Evolutionary conservation across 1,140 invertebrate genomes (phyloP), one percentile per base, ranked within the genome.

Genomic region (Sinonovacula constricta): DNA sequence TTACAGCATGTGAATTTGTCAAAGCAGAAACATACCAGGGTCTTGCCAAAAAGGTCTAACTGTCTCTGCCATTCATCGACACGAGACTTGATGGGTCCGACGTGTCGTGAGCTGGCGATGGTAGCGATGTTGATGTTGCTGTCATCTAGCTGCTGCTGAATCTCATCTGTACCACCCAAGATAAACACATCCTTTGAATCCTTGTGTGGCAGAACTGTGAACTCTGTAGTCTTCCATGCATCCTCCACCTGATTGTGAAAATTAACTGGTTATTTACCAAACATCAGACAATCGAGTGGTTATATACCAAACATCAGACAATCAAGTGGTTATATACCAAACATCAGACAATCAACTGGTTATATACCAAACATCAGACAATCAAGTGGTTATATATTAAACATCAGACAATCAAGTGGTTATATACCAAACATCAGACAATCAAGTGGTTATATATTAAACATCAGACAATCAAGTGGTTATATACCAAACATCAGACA

Each of bases 91-190:
- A 97, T 96, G 0, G 95, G 95, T 0, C 94, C 95, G 49, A 96
- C 95, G 88, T 96, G 94, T 33, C 95, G 92, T 0, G 96, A 97
- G 83, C 95, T 95, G 0, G 95, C 93, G 56, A 97, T 96, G 0
- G 96, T 97, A 79, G 94, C 94, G 10, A 97, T 93, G 86, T 95
- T 95, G 28, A 97, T 96, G 87, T 95, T 96, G 79, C 95, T 95
- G 85, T 97, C 96, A 86, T 97, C 96, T 1, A 96, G 90, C 4
- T 94, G 92, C 0, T 93, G 92, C 88, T 97, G 96, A 56, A 97
- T 92, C 82, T 97, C 96, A 85, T 97, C 96, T 0, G 95, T 92
- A 0, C 94, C 94, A 1, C 95, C 96, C 54, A 97, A 88, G 33
- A 97, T 95, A 83, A 92, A 97, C 0, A 96, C 94, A 87, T 97